phyloP scores from a whole-genome alignment of 2,888 invertebrate species.

The Nephrotoma flavescens region DNA sequence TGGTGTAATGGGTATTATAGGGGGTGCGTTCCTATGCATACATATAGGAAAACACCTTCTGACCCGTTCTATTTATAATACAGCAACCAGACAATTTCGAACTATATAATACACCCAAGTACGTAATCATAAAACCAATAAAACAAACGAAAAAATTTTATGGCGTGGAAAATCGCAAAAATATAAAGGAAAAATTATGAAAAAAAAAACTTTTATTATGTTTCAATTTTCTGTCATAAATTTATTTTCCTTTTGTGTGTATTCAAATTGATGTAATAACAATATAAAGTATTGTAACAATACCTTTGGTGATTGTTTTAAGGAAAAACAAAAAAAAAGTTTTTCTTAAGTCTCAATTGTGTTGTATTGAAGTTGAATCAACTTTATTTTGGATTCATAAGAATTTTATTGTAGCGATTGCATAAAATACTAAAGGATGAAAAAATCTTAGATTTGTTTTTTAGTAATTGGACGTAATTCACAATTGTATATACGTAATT shows the following conservation, averaged over 20 bases:
- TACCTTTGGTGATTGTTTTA: neutral
- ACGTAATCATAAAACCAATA: neutral
- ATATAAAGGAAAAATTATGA: neutral
- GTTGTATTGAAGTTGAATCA: neutral
- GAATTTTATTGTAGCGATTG: neutral
- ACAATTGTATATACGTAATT: too few species aligned
- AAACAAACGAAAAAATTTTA: neutral
- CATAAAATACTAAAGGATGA: neutral
- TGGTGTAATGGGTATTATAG: neutral
- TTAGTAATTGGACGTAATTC: too few species aligned
- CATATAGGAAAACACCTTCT: neutral
- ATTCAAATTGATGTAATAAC: neutral
- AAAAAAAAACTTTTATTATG: neutral
- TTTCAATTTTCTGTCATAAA: neutral
- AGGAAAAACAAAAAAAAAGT: neutral
- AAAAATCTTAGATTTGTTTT: too few species aligned
- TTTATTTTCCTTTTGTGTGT: neutral
- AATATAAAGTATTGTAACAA: neutral
- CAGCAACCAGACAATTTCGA: neutral
- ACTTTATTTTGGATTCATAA: neutral
- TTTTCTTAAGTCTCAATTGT: neutral
- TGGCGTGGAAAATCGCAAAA: neutral
- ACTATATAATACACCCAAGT: neutral
- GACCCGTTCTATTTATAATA: neutral
- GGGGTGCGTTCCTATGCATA: neutral